Evolutionary conservation across 2,113 vertebrate species (phyloP).

Genomic region (Poeciliopsis occidentalis): DNA sequence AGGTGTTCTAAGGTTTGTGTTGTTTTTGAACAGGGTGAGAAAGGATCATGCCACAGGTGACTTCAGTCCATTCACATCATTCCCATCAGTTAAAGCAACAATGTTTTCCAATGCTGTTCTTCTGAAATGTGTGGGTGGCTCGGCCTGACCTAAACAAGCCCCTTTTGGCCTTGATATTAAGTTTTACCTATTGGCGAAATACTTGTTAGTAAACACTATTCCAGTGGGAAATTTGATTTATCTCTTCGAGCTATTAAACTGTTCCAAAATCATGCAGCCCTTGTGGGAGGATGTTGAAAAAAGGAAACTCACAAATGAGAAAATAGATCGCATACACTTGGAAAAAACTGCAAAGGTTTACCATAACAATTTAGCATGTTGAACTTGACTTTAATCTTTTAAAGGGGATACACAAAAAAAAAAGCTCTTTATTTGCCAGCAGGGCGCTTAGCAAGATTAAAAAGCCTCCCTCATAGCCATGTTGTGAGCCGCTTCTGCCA

Average conservation of each 20-base stretch:
- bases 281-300: constrained; percentile 45
- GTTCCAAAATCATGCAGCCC: constrained; percentile 29
- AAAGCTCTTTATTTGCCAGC: constrained; percentile 59
- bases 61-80: constrained; percentile 9
- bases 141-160: constrained; percentile 17
- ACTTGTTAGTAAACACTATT: constrained; percentile 21
- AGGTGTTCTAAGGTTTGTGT: background rate
- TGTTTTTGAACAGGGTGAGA: constrained; percentile 3
- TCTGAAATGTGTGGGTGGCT: constrained; percentile 30
- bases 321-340: constrained; percentile 22
- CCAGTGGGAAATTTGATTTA: constrained; percentile 21
- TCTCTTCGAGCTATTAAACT: constrained; percentile 26
- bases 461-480: constrained; percentile 47
- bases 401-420: constrained; percentile 40
- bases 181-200: constrained; percentile 34
- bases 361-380: constrained; percentile 43
- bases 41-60: background rate
- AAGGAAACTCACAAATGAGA: constrained; percentile 42
- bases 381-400: constrained; percentile 60
- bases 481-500: constrained; percentile 54
- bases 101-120: constrained; percentile 1
- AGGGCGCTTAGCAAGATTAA: constrained; percentile 69
- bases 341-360: constrained; percentile 46
- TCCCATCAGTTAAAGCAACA: constrained; percentile 9
- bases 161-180: constrained; percentile 29